Conservation (phyloP, 2,113 vertebrate species). For the Sylvia atricapilla region DNA sequence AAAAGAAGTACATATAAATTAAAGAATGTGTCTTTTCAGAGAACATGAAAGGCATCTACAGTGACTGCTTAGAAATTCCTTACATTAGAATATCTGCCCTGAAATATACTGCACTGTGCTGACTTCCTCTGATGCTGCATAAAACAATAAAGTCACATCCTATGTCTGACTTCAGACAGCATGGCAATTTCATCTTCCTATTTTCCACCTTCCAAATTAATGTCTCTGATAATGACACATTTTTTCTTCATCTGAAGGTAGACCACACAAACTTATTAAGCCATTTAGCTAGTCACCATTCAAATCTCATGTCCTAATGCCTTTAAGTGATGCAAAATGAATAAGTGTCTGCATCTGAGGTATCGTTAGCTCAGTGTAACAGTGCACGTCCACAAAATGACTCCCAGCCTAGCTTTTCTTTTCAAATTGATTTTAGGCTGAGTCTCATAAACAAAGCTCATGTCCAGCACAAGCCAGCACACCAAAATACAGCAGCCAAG, state of each 20-base stretch:
- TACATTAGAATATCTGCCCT: not conserved
- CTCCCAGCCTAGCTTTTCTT: not conserved
- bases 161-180: not conserved
- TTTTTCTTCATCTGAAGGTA: not conserved
- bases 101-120: not conserved
- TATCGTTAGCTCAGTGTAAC: not conserved
- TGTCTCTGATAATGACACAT: not conserved
- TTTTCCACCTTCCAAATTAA: not conserved
- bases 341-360: not conserved
- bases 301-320: not conserved
- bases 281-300: not conserved
- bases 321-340: not conserved
- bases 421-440: not conserved
- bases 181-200: not conserved
- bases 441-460: not conserved
- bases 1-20: not conserved
- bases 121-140: not conserved
- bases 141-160: not conserved
- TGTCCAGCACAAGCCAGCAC: not conserved
- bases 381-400: not conserved
- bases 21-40: not conserved
- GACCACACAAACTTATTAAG: not conserved
- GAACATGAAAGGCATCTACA: not conserved
- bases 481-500: not conserved
- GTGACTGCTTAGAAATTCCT: not conserved